These are phyloP conservation scores for Steinernema carpocapsae DNA, from an alignment of 2,888 invertebrate species.

Conservation along the genomic window DNA sequence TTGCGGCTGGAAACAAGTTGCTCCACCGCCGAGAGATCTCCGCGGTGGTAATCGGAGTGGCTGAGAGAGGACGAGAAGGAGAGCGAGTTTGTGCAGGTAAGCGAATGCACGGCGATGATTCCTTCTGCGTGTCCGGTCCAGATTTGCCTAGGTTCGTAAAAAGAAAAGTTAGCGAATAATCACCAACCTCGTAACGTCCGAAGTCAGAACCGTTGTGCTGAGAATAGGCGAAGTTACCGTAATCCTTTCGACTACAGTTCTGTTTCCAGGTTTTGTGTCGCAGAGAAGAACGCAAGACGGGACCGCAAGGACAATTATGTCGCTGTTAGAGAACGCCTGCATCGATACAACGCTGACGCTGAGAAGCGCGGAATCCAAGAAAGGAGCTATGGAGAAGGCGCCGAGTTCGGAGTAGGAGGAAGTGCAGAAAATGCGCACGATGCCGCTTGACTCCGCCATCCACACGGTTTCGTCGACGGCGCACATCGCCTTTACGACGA, in stretches of 20 bases:
- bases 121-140: slow-evolving; percentile 89
- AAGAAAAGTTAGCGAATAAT: neutral
- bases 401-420: slow-evolving; percentile 31
- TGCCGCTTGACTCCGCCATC: slow-evolving; percentile 31
- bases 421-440: slow-evolving; percentile 34
- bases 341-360: slow-evolving; percentile 35
- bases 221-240: slow-evolving; percentile 4
- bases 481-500: slow-evolving; percentile 36
- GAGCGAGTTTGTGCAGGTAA: slow-evolving; percentile 76
- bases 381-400: slow-evolving; percentile 13
- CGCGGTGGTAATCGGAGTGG: slow-evolving; percentile 73
- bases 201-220: slow-evolving; percentile 16
- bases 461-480: slow-evolving; percentile 38
- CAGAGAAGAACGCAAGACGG: slow-evolving; percentile 74
- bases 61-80: slow-evolving; percentile 73
- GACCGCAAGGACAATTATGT: slow-evolving; percentile 58
- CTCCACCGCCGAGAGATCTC: slow-evolving; percentile 32
- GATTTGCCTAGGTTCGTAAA: slow-evolving; percentile 60
- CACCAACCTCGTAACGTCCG: neutral
- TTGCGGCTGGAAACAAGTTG: slow-evolving; percentile 24
- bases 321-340: slow-evolving; percentile 69
- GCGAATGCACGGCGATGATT: slow-evolving; percentile 80
- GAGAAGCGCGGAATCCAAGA: slow-evolving; percentile 16
- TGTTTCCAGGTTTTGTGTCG: slow-evolving; percentile 32
- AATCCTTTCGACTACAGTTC: slow-evolving; percentile 33